Evolutionary conservation across 2,797 vertebrate species (phyloP), one percentile per base, ranked within the genome.

Genomic region (Dromococcyx pavoninus): DNA sequence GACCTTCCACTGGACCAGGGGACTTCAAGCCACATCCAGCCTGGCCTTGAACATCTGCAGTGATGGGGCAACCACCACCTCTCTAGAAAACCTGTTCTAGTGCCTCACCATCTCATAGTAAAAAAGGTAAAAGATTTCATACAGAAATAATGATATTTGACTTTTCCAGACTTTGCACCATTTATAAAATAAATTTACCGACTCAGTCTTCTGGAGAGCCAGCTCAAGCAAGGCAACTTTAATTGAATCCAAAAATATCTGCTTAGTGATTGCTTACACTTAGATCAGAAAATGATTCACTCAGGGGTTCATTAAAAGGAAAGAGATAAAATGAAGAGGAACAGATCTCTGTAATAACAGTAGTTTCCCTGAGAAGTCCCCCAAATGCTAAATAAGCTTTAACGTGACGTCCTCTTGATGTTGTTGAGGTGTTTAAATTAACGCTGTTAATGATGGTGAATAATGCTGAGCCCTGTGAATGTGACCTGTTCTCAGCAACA

Each of bases 371-470:
- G 2, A 53, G 57, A 79, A 88, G 13, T 5, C 43, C 60, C 66
- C 56, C 21, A 39, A 50, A 65, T 43, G 30, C 23, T 19, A 33
- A 72, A 33, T 19, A 28, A 0, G 9, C 3, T 21, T 90, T 33
- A 53, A 48, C 2, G 0, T 21, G 13, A 21, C 24, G 18, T 23
- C 7, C 65, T 33, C 23, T 66, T 62, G 10, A 22, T 80, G 23
- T 17, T 84, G 50, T 5, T 25, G 48, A 80, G 50, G 48, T 60
- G 48, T 81, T 94, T 53, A 57, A 83, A 13, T 35, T 70, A 64
- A 61, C 66, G 53, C 3, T 60, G 18, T 50, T 84, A 93, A 95
- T 86, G 81, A 65, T 1, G 3, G 70, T 93, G 88, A 96, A 94
- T 90, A 93, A 91, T 18, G 18, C 50, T 16, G 92, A 62, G 46